A percentile compares a stretch with the other conserved stretches of the same genome.
phyloP scores from a whole-genome alignment of 1,140 invertebrate species.

The Musca domestica region DNA sequence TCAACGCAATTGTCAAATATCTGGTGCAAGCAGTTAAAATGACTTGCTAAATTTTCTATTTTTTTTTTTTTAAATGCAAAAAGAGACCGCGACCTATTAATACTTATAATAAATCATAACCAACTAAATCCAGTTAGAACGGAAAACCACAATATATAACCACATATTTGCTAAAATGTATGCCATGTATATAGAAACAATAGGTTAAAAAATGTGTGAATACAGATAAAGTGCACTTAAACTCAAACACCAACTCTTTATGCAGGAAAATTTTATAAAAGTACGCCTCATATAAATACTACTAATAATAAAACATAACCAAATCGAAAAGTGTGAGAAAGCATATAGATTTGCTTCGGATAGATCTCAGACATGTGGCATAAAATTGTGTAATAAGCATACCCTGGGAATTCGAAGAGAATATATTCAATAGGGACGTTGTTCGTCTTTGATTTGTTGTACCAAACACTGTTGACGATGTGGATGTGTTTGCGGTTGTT shows the following conservation, averaged over 20 bases:
- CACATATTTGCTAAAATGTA: no score
- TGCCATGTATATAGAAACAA: no score
- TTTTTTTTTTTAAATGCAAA: no score
- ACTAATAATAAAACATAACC: not conserved
- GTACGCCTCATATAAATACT: not conserved
- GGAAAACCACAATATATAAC: no score
- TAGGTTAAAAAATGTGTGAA: no score
- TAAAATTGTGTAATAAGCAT: constrained; percentile 42
- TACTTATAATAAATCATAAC: no score
- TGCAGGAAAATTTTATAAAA: not conserved
- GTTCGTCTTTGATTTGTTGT: constrained; percentile 82
- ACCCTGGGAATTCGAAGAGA: constrained; percentile 91
- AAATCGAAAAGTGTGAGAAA: not conserved
- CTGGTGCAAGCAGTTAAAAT: no score
- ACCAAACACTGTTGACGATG: constrained; percentile 52
- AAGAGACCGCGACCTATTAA: no score
- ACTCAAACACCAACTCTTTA: constrained; percentile 18
- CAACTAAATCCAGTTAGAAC: no score
- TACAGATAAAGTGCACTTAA: not conserved
- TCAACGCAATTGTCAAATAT: no score
- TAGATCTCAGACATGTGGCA: not conserved
- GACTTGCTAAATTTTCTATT: no score
- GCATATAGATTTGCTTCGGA: no score
- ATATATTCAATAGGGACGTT: constrained; percentile 90
- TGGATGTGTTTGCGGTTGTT: not conserved